A percentile compares a stretch with the other conserved stretches of the same genome.
These are phyloP conservation scores for Stenotaenia linearis DNA, from an alignment of 2,888 invertebrate species.

Conservation along the genomic window DNA sequence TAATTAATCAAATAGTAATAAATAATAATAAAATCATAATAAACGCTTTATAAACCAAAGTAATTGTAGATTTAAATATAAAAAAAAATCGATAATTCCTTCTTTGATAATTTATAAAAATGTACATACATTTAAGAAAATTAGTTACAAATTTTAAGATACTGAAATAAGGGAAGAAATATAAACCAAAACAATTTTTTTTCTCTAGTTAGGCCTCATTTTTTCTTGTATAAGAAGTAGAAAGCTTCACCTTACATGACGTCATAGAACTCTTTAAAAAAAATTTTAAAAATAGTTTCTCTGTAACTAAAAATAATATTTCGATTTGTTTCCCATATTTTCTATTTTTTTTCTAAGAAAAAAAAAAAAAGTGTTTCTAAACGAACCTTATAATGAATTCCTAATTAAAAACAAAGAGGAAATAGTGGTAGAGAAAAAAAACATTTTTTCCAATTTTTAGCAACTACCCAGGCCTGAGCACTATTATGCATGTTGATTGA, in stretches of 20 bases:
- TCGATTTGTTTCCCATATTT: neutral
- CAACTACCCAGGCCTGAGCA: constrained; percentile 26
- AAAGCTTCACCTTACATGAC: constrained; percentile 21
- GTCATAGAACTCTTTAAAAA: constrained; percentile 11
- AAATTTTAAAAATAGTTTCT: neutral
- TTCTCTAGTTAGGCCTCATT: constrained; percentile 10
- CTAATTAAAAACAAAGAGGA: neutral
- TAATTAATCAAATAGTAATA: neutral
- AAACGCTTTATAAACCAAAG: neutral
- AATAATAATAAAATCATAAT: neutral
- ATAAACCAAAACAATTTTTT: neutral
- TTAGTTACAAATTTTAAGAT: neutral
- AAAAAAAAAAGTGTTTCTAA: neutral
- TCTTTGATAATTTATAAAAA: constrained; percentile 15
- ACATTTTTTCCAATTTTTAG: constrained; percentile 20
- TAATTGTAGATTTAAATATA: constrained; percentile 14
- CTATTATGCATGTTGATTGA: constrained; percentile 18
- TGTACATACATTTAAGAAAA: neutral
- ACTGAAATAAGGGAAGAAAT: neutral
- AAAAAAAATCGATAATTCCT: neutral
- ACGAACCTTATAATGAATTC: neutral
- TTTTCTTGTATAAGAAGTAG: constrained; percentile 5
- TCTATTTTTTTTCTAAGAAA: neutral
- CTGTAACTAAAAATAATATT: neutral
- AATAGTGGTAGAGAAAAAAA: constrained; percentile 15